These are phyloP conservation scores for Anticlea derivata DNA, from an alignment of 2,888 invertebrate species.

Conservation along the genomic window DNA sequence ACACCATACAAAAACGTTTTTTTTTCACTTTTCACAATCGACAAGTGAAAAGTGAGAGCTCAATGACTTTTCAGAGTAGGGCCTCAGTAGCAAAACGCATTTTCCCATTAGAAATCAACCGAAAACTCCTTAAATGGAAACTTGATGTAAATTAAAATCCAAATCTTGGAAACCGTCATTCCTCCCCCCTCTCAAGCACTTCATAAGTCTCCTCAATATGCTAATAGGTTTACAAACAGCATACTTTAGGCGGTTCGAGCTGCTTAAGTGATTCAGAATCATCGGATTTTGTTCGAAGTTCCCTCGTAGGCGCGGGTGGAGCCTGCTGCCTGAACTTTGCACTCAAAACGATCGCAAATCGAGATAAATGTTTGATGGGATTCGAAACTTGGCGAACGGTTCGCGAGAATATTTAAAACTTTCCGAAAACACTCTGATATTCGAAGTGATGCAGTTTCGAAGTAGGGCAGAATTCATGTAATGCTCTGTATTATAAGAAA, in stretches of 20 bases:
- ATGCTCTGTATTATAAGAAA: constrained; percentile 8
- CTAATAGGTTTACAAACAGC: constrained; percentile 56
- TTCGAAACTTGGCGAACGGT: constrained; percentile 28
- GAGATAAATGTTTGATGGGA: constrained; percentile 43
- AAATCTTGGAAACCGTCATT: constrained; percentile 14
- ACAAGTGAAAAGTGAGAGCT: too few species aligned
- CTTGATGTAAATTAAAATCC: constrained; percentile 7
- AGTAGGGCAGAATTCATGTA: constrained; percentile 11
- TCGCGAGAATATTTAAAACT: constrained; percentile 33
- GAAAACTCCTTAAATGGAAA: constrained; percentile 12
- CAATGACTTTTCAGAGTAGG: too few species aligned
- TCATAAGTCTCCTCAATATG: constrained; percentile 43
- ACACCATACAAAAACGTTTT: too few species aligned
- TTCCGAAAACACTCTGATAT: constrained; percentile 22
- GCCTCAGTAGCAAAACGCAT: not conserved
- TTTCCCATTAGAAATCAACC: not conserved
- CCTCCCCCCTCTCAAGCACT: constrained; percentile 17
- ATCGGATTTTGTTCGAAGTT: constrained; percentile 47
- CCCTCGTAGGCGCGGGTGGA: constrained; percentile 19
- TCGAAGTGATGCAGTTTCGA: constrained; percentile 28
- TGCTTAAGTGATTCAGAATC: constrained; percentile 51
- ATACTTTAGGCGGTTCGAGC: constrained; percentile 41
- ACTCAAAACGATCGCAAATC: constrained; percentile 44
- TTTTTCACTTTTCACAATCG: too few species aligned
- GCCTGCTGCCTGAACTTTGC: constrained; percentile 39